Base-by-base conservation (phyloP, 2,888 invertebrate genomes). In the Eupithecia insigniata region DNA sequence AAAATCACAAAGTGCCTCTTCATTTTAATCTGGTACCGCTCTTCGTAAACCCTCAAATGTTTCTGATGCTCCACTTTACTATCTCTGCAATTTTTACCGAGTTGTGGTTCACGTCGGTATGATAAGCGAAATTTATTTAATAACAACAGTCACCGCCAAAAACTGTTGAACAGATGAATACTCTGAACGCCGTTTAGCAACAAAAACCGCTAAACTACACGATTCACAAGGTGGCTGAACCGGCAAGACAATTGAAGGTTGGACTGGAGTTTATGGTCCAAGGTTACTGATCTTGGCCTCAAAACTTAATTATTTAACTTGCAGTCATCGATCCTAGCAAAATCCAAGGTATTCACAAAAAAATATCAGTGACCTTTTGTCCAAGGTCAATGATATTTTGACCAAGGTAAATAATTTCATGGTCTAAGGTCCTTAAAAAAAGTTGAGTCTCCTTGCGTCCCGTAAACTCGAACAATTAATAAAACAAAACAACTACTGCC, bases 1-100 rank as follows among this genome's bases (percentile, higher is more conserved):
- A 76, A 76, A 67, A 78, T 26, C 34, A 78, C 68, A 30, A 77
- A 71, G 30, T 65, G 74, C 0, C 71, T 68, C 61, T 74, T 79
- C 79, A 79, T 79, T 72, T 62, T 72, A 32, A 61, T 36, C 32
- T 64, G 12, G 8, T 67, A 12, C 28, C 32, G 61, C 4, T 39
- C 18, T 18, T n/a, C 8, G 26, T 8, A 34, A 58, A 34, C 55
- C 36, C 64, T 28, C 7, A 36, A 62, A 22, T n/a, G 30, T 39
- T 18, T 58, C 55, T 71, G 67, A 71, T 67, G 55, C 30, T 5
- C 6, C 14, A 39, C 30, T 55, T n/a, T 26, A 43, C 6, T 26
- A 28, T 65, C n/a, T 36, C 26, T 26, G 36, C 26, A 26, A 58
- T 71, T 71, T 69, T 71, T 71, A 71, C 69, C 12, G 0, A 60